These are phyloP conservation scores for Thymallus thymallus DNA, from an alignment of 2,113 vertebrate genomes.

Conservation along the genomic window DNA sequence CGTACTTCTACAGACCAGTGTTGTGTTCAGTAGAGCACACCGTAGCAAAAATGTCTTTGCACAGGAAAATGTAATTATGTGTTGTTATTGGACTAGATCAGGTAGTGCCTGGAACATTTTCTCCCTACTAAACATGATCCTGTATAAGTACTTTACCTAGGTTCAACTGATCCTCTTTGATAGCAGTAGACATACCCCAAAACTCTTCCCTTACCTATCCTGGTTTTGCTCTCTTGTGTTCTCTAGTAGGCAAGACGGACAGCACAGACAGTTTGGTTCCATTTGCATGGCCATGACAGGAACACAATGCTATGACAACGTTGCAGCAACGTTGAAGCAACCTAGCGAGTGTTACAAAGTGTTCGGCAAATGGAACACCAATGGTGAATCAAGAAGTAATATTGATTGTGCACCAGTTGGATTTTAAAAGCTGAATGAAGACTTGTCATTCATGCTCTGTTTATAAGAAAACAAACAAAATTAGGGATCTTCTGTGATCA, in stretches of 20 bases:
- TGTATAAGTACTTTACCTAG: not conserved
- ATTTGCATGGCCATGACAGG: constrained; percentile 14
- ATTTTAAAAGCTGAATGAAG: constrained; percentile 37
- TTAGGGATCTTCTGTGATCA: constrained; percentile 1
- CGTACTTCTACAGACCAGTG: no score
- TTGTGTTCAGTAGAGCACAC: no score
- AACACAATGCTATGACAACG: constrained; percentile 26
- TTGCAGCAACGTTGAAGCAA: constrained; percentile 22
- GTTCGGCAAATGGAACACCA: constrained; percentile 41
- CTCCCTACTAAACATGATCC: no score
- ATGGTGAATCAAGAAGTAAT: constrained; percentile 28
- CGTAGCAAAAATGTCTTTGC: no score
- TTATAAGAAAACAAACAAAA: constrained; percentile 9
- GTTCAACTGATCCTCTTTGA: not conserved
- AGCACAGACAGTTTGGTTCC: constrained; percentile 23
- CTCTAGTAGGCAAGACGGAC: not conserved
- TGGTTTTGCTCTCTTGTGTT: not conserved
- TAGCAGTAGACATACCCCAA: not conserved
- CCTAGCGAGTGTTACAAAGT: constrained; percentile 40
- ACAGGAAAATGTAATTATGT: no score
- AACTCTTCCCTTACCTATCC: not conserved
- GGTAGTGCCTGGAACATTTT: not conserved
- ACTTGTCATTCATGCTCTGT: constrained; percentile 1
- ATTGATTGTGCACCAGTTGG: constrained; percentile 24
- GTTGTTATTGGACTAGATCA: no score